Evolutionary conservation across 2,888 invertebrate genomes (phyloP), one percentile per base, ranked within the genome.

Genomic region (Fragum fragum): DNA sequence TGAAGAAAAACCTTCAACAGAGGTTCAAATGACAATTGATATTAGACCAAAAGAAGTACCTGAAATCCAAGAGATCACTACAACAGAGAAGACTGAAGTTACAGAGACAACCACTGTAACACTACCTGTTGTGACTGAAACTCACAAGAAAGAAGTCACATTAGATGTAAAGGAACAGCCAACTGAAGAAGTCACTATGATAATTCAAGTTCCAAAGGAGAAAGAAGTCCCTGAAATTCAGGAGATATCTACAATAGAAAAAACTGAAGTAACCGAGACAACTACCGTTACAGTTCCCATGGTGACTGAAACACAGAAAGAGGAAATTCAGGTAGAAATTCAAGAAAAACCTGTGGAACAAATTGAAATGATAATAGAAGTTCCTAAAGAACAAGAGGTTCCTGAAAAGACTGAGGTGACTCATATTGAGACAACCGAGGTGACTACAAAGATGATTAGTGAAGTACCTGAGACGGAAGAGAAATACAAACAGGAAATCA

Each of bases 171-270:
- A 86, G 61, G 87, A 86, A 61, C 85, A 89, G 72, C 90, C 91
- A 32, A 75, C 84, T 68, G 90, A 92, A 76, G 91, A 91, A 76
- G 88, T 92, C 39, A 86, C 90, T 59, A 82, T 93, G 23, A 83
- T 88, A 52, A 78, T 93, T 71, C 88, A 90, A 53, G 47, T 36
- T 14, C 66, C 81, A n/a, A 78, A 79, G 52, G 88, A 88, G 71
- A 83, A 86, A 57, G 81, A 89, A 74, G 79, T 88, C 18, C 82
- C 88, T 16, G 82, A 85, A 73, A 77, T 85, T 18, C 75, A 86
- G 76, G 81, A 85, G 42, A 81, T 85, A 16, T 76, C 80, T 5
- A 76, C 84, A 21, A 76, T 80, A 28, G 89, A 90, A 59, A 77
- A 76, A 57, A 79, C 85, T 23, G 83, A 85, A 55, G 66, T 78